phyloP scores from a whole-genome alignment of 2,113 vertebrate species.

The Epinephelus moara region DNA sequence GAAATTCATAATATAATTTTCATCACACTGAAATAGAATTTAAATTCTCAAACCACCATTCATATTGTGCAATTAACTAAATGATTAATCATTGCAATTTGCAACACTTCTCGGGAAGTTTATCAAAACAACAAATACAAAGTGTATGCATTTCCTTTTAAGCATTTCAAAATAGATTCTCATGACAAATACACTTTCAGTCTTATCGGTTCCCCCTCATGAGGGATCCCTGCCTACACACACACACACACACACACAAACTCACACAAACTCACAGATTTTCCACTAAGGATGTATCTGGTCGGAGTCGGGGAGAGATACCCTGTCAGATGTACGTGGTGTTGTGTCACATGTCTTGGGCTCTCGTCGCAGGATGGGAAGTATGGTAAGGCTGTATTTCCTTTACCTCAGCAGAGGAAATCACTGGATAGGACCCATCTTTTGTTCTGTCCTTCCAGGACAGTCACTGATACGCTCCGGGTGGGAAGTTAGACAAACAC shows the following conservation, averaged over 20 bases:
- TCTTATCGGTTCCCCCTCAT: slow-evolving; percentile 5
- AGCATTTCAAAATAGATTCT: slow-evolving; percentile 17
- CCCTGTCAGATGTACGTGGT: slow-evolving; percentile 37
- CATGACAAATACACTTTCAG: background rate
- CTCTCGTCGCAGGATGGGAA: slow-evolving; percentile 58
- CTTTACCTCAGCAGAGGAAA: slow-evolving; percentile 74
- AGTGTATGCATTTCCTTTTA: background rate
- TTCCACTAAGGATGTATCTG: slow-evolving; percentile 82
- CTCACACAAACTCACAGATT: slow-evolving; percentile 30
- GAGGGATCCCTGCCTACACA: slow-evolving; percentile 9
- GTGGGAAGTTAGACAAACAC: slow-evolving; percentile 49
- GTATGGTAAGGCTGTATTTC: slow-evolving; percentile 64
- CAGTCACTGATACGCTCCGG: slow-evolving; percentile 49
- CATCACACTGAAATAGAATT: background rate
- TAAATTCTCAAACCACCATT: background rate
- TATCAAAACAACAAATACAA: background rate
- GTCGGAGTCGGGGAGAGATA: slow-evolving; percentile 50
- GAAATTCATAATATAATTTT: background rate
- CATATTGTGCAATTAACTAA: background rate
- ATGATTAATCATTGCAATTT: background rate
- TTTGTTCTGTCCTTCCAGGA: slow-evolving; percentile 72
- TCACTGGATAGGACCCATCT: slow-evolving; percentile 55
- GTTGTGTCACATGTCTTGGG: slow-evolving; percentile 55
- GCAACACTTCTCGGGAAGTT: too few relatives aligned
- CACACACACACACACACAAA: slow-evolving; percentile 17